phyloP scores from a whole-genome alignment of 2,797 vertebrate genomes.

The Oreortyx pictus region DNA sequence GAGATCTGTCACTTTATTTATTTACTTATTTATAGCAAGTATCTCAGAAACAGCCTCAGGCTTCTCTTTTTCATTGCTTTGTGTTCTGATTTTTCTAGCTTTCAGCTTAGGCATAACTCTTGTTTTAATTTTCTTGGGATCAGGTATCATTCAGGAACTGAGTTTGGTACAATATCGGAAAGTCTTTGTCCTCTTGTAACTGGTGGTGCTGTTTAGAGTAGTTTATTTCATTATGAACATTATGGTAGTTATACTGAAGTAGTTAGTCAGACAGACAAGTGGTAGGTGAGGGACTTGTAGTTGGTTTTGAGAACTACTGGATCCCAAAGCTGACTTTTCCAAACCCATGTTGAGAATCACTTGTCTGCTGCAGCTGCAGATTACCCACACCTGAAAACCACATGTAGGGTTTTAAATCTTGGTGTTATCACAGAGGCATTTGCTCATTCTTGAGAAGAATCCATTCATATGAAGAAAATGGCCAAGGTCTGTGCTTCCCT shows the following conservation, averaged over 20 bases:
- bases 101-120: not conserved
- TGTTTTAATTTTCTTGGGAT: not conserved
- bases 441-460: not conserved
- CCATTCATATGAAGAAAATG: not conserved
- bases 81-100: constrained; percentile 8
- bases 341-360: not conserved
- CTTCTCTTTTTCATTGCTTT: not conserved
- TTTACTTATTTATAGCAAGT: not conserved
- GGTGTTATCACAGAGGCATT: not conserved
- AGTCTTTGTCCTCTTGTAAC: not conserved
- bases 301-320: not conserved
- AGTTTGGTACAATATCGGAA: not conserved
- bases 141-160: not conserved
- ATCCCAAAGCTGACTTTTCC: not conserved
- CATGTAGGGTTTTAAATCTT: not conserved
- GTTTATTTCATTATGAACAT: not conserved
- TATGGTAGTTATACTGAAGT: not conserved
- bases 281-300: not conserved
- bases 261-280: not conserved
- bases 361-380: not conserved
- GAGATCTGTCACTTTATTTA: not conserved
- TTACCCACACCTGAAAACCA: not conserved
- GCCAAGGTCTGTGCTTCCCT: not conserved
- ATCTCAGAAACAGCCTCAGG: not conserved
- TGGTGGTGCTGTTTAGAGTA: not conserved